phyloP scores from a whole-genome alignment of 1,140 invertebrate species.

The Diachasma alloeum region DNA sequence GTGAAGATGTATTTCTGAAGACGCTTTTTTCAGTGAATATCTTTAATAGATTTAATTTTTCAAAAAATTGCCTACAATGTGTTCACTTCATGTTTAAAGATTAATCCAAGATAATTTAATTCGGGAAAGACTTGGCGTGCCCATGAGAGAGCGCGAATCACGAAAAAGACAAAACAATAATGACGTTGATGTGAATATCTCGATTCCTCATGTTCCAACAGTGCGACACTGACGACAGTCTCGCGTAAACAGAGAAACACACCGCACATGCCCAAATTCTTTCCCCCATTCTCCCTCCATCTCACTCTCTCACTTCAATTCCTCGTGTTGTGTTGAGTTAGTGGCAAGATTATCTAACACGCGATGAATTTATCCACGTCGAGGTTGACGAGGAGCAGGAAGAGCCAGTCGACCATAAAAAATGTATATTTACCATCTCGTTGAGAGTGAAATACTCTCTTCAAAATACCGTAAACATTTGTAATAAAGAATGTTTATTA shows the following conservation, averaged over 20 bases:
- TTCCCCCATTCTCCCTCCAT: background rate
- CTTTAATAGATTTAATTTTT: background rate
- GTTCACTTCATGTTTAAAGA: background rate
- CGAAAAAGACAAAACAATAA: background rate
- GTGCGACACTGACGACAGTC: conserved; percentile 5
- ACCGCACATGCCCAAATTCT: conserved; percentile 12
- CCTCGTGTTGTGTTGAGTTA: background rate
- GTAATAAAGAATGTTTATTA: background rate
- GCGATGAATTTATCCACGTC: background rate
- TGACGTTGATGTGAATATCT: conserved; percentile 22
- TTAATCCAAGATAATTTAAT: no score
- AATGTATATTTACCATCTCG: background rate
- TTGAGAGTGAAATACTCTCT: background rate
- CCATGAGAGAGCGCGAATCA: background rate
- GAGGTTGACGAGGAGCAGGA: background rate
- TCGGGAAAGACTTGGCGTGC: background rate
- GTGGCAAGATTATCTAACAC: background rate
- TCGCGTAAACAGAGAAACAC: conserved; percentile 21
- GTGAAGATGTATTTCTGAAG: no score
- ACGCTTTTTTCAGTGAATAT: no score
- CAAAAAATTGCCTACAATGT: no score
- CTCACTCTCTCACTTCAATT: background rate
- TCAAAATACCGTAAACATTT: background rate
- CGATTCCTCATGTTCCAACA: conserved; percentile 24
- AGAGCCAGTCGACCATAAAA: background rate